Base-by-base conservation (phyloP, 2,113 vertebrate genomes). In the Rhineura floridana region DNA sequence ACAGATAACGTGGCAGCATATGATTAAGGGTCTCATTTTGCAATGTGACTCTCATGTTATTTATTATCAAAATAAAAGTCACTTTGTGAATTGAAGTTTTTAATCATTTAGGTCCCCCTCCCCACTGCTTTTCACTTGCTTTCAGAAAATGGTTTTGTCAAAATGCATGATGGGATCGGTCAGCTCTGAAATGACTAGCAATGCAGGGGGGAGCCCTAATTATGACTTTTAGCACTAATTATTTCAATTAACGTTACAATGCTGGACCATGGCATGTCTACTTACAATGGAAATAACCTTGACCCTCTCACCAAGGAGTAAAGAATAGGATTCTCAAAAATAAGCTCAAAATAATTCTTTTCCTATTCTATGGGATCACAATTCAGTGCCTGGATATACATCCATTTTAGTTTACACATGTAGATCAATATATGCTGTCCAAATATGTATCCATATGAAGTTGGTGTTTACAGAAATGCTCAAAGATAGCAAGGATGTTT, bases 1-100 rank as follows among this genome's bases (percentile, higher is more conserved):
- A 96, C 91, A 96, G 96, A 95, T 95, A 96, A 93, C 87, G 89
- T 94, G 91, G 92, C 93, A 94, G 73, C 84, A 91, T 91, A 96
- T 96, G 95, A 96, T 95, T 95, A 95, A 96, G 91, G 73, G 88
- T 94, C 91, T 95, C 94, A 95, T 95, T 95, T 95, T 94, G 92
- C 87, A 96, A 96, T 95, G 90, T 96, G 96, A 96, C 95, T 97
- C 95, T 91, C 96, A 94, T 93, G 96, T 96, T 96, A 93, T 95
- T 93, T 95, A 95, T 96, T 97, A 96, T 96, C 95, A 96, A 95
- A 94, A 95, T 93, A 96, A 92, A 96, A 96, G 94, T 96, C 96
- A 96, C 93, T 95, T 96, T 96, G 95, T 93, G 90, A 96, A 95
- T 96, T 95, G 93, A 96, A 95, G 95, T 94, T 94, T 95, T 96